Base-by-base conservation (phyloP, 2,113 vertebrate genomes). In the Capreolus pygargus region DNA sequence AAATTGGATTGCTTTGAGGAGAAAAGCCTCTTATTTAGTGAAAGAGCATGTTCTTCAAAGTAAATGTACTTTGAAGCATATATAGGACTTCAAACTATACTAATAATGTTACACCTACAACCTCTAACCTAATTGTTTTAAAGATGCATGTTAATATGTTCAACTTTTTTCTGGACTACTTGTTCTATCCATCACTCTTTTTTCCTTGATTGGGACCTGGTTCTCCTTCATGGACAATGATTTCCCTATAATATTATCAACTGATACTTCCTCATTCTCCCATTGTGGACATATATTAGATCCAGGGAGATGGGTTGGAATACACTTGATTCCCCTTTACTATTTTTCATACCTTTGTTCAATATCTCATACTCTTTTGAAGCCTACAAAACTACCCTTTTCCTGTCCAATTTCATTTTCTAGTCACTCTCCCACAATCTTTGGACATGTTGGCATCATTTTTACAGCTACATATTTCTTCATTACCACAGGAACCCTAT, bases 1-100 rank as follows among this genome's bases (percentile, higher is more conserved):
- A 96, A 83, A 74, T 36, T 92, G 23, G 9, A 94, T 39, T n/a
- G 27, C 78, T 90, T 94, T 96, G 43, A 96, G 21, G 33, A 95
- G 43, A 76, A 86, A 87, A 81, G 74, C 1, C 7, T 93, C 55
- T 92, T 39, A 87, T 92, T 83, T 94, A 52, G 60, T 92, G 25
- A 78, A 87, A 78, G 36, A 70, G 1, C 64, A 83, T 70, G 78
- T 88, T 84, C 78, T 74, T 50, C 33, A 61, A 90, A 52, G 81
- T 84, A 83, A 96, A 58, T 83, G 25, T 57, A 94, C 90, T 39
- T 96, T 81, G 91, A 78, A 23, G 15, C 11, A 60, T 16, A 79
- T 36, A 21, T 7, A 84, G 3, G 78, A 93, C 43, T 95, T 96
- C 47, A 86, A 87, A 83, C 2, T 96, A 50, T 12, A 79, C 15